These are phyloP conservation scores for Eledona agricola DNA, from an alignment of 2,888 invertebrate genomes.

Conservation along the genomic window DNA sequence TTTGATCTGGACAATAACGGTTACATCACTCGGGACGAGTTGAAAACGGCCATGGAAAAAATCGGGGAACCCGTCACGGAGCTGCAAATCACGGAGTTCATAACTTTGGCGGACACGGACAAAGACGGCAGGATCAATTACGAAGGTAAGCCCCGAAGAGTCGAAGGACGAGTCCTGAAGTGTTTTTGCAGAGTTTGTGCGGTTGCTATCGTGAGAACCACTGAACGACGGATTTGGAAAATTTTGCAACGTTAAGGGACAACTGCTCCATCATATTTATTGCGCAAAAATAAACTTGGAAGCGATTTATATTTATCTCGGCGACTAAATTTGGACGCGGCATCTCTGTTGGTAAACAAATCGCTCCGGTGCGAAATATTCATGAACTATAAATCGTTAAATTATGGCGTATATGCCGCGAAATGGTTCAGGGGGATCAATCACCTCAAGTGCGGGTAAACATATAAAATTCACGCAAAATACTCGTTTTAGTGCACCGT, in stretches of 20 bases:
- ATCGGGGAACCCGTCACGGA: slow-evolving; percentile 82
- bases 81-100: slow-evolving; percentile 76
- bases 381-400: too few relatives aligned
- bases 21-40: slow-evolving; percentile 83
- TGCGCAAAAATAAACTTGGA: slow-evolving; percentile 14
- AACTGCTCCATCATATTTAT: slow-evolving; percentile 3
- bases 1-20: slow-evolving; percentile 92
- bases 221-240: slow-evolving; percentile 5
- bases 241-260: slow-evolving; percentile 6
- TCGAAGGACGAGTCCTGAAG: background rate
- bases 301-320: slow-evolving; percentile 10
- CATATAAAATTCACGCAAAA: too few relatives aligned
- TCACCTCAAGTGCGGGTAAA: too few relatives aligned
- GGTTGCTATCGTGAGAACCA: slow-evolving; percentile 65
- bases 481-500: too few relatives aligned
- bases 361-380: too few relatives aligned
- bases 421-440: too few relatives aligned
- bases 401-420: too few relatives aligned
- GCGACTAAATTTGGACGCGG: slow-evolving; percentile 15
- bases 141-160: slow-evolving; percentile 68
- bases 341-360: too few relatives aligned
- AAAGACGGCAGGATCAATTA: slow-evolving; percentile 84
- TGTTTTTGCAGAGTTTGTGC: slow-evolving; percentile 68
- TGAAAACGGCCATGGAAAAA: slow-evolving; percentile 82
- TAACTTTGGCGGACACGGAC: slow-evolving; percentile 79